Evolutionary conservation across 2,113 vertebrate genomes (phyloP).

Genomic region (Triplophysa rosa): DNA sequence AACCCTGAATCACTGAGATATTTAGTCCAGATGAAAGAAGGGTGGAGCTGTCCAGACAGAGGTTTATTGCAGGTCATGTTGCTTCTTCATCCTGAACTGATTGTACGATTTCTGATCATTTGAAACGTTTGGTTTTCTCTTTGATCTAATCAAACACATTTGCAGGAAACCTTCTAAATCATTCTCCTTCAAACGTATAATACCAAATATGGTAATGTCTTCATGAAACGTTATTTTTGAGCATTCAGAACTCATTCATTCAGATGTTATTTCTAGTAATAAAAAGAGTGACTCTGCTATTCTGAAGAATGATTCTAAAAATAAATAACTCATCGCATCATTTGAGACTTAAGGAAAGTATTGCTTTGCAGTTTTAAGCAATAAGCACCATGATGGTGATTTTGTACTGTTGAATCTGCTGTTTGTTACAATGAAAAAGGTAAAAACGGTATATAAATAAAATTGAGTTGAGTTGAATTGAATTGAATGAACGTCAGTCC

Average conservation of each 20-base stretch:
- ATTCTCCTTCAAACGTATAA: not conserved
- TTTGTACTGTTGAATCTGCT: no score
- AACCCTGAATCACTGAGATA: constrained; percentile 12
- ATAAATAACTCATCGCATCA: no score
- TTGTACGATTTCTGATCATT: not conserved
- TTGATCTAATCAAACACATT: constrained; percentile 19
- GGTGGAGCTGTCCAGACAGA: not conserved
- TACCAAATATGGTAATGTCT: not conserved
- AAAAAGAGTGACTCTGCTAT: no score
- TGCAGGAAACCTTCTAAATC: constrained; percentile 16
- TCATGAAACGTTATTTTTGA: not conserved
- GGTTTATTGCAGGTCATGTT: not conserved
- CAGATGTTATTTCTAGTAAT: not conserved
- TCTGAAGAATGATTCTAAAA: no score
- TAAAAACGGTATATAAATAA: no score
- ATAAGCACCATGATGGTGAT: no score
- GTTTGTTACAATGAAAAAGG: no score
- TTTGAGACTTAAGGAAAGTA: no score
- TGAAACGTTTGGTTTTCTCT: constrained; percentile 4
- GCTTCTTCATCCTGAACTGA: not conserved
- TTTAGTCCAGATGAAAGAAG: constrained; percentile 14
- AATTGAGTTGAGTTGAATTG: not conserved
- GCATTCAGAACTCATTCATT: not conserved
- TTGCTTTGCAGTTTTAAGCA: no score
- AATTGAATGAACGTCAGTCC: not conserved